Evolutionary conservation across 2,113 vertebrate species (phyloP).

Genomic region (Muntiacus reevesi): DNA sequence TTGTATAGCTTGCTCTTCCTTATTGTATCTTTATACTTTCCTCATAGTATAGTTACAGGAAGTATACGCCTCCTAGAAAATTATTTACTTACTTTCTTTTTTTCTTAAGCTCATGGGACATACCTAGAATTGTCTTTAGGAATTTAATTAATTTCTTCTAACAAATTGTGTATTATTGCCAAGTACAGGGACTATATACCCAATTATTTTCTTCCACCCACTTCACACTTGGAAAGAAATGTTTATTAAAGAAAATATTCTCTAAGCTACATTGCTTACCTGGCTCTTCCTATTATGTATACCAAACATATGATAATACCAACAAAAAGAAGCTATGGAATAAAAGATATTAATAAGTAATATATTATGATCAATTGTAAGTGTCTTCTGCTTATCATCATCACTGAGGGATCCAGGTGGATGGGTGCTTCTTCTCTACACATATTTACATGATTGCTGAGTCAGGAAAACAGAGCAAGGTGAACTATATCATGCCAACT

Average conservation of each 20-base stretch:
- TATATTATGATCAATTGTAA: not conserved
- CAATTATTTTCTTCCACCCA: not conserved
- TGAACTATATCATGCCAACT: not conserved
- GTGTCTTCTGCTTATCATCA: not conserved
- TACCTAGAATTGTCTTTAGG: not conserved
- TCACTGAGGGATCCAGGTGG: not conserved
- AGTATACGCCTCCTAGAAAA: slow-evolving; percentile 10
- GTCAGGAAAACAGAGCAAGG: not conserved
- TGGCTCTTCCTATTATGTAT: not conserved
- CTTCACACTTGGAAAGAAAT: not conserved
- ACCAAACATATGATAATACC: not conserved
- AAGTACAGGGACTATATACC: not conserved
- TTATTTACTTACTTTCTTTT: not conserved
- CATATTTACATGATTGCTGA: not conserved
- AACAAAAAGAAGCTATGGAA: not conserved
- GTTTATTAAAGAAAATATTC: not conserved
- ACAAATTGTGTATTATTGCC: not conserved
- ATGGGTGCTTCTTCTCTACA: not conserved
- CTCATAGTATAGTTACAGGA: not conserved
- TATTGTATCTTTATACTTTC: not conserved
- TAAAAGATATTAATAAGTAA: not conserved
- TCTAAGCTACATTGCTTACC: not conserved
- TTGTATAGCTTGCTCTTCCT: not conserved
- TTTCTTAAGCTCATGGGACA: not conserved
- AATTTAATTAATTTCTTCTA: not conserved